phyloP scores from a whole-genome alignment of 2,113 vertebrate genomes.

The Eleginops maclovinus region DNA sequence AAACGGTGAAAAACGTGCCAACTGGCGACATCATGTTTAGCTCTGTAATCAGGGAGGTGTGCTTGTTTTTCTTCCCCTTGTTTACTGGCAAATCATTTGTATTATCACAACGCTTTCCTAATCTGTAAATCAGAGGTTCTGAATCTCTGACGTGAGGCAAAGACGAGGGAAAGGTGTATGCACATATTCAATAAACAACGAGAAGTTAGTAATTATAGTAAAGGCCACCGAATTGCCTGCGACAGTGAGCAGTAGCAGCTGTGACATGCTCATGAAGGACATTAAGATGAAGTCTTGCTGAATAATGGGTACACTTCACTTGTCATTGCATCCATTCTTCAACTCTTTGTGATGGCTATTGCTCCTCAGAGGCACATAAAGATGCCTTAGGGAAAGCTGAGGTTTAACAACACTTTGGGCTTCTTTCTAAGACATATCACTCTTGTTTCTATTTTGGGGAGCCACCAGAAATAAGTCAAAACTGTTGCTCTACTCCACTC shows the following conservation, averaged over 20 bases:
- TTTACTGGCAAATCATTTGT: no score
- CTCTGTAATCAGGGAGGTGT: no score
- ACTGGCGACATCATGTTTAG: no score
- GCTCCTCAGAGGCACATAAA: slow-evolving; percentile 1
- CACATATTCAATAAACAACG: neutral
- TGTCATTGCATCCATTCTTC: neutral
- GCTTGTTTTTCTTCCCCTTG: no score
- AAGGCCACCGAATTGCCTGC: neutral
- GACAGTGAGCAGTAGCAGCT: neutral
- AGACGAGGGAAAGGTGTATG: no score
- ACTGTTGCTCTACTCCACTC: slow-evolving; percentile 14
- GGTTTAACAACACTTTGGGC: neutral
- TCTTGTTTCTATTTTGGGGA: neutral
- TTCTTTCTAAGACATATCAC: neutral
- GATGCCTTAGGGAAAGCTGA: neutral
- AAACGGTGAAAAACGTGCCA: no score
- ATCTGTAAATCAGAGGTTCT: no score
- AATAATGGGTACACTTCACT: neutral
- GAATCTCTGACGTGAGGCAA: no score
- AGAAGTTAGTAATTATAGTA: neutral
- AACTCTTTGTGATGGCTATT: neutral
- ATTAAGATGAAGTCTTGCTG: neutral
- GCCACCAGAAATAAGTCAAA: slow-evolving; percentile 6
- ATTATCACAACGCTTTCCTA: no score
- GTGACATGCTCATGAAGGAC: neutral